phyloP scores from a whole-genome alignment of 92 coral and sea anemone genomes.

The Metridium senile region DNA sequence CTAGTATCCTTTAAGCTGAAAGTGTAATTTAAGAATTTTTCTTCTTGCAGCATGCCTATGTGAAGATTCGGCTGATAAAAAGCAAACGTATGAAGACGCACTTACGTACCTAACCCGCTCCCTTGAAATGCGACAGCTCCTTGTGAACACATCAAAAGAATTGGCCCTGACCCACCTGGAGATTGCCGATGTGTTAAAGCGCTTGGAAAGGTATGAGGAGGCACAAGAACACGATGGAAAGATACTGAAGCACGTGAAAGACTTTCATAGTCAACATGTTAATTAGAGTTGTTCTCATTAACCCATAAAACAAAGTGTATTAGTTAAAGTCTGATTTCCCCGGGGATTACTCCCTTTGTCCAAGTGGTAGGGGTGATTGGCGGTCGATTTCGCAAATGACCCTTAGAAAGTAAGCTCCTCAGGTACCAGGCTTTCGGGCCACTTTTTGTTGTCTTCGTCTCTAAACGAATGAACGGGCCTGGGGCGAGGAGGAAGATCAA shows the following conservation, averaged over 20 bases:
- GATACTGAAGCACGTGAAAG: neutral
- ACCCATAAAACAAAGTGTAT: too few species aligned
- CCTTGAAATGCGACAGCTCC: conserved; percentile 25
- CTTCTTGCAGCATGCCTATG: neutral
- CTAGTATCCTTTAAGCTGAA: too few species aligned
- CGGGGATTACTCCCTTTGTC: too few species aligned
- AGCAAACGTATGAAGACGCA: conserved; percentile 4
- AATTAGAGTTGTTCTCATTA: too few species aligned
- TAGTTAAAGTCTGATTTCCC: too few species aligned
- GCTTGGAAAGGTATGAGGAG: conserved; percentile 22
- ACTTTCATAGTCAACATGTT: neutral
- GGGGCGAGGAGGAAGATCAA: conserved; percentile 79
- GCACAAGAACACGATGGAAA: neutral
- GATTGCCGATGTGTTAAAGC: conserved; percentile 8
- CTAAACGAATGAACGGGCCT: conserved; percentile 65
- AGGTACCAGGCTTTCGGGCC: conserved; percentile 15
- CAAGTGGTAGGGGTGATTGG: too few species aligned
- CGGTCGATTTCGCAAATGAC: too few species aligned
- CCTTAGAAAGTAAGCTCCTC: too few species aligned
- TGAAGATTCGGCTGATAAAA: neutral
- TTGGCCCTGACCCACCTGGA: conserved; percentile 13
- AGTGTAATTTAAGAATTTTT: too few species aligned
- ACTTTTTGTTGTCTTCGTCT: conserved; percentile 19
- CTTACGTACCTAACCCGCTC: conserved; percentile 4
- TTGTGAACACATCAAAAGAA: conserved; percentile 27